phyloP scores from a whole-genome alignment of 1,140 invertebrate genomes.

The Microplitis mediator region DNA sequence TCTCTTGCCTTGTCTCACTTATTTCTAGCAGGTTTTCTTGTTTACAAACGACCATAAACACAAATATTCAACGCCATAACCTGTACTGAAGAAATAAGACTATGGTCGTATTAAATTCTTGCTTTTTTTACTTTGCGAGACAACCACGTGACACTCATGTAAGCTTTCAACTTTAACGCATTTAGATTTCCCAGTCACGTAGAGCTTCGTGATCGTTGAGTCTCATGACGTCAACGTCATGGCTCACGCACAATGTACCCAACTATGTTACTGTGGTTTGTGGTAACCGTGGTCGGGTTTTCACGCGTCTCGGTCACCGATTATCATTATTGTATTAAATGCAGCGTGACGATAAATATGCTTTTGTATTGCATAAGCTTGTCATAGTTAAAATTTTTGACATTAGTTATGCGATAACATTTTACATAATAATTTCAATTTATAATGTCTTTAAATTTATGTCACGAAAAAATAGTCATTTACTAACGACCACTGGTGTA shows the following conservation, averaged over 20 bases:
- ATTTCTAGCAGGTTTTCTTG: not conserved
- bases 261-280: constrained; percentile 7
- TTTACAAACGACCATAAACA: constrained; percentile 25
- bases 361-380: constrained; percentile 12
- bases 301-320: constrained; percentile 6
- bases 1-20: not conserved
- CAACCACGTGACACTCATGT: constrained; percentile 6
- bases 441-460: no score
- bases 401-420: not conserved
- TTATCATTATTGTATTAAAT: constrained; percentile 15
- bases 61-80: not conserved
- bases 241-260: constrained; percentile 18
- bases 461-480: no score
- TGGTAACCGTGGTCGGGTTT: constrained; percentile 22
- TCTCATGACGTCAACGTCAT: constrained; percentile 30
- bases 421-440: not conserved
- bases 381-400: constrained; percentile 10
- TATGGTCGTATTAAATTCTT: not conserved
- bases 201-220: constrained; percentile 17
- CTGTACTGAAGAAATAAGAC: not conserved
- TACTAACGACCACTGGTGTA: no score
- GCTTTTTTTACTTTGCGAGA: no score
- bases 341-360: not conserved
- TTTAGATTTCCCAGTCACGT: constrained; percentile 31
- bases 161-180: not conserved